Base-by-base conservation (phyloP, 2,888 invertebrate genomes). In the Cosmopolites sordidus region DNA sequence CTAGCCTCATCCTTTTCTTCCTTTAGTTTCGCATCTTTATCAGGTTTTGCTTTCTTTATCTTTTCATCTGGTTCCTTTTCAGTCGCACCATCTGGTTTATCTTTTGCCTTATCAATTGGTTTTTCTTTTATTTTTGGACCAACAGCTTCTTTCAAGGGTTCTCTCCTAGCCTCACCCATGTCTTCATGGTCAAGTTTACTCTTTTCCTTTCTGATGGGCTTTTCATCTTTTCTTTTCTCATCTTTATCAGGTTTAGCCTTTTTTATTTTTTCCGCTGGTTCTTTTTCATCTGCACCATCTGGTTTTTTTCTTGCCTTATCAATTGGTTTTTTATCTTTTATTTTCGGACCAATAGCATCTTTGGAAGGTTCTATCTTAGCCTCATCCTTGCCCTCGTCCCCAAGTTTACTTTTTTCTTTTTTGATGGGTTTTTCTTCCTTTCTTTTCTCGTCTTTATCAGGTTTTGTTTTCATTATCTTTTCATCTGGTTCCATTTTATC, bases 161-260 rank as follows among this genome's bases (percentile, higher is more conserved):
- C 37, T 45, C 9, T 14, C 11, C 15, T 18, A 15, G 8, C 43
- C 15, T 18, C 16, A 18, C n/a, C 16, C 6, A 17, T 42, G 11
- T 42, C 43, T 15, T 44, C 37, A 17, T 37, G 5, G 11, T 17
- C 12, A 39, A 9, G 37, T 33, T 16, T 27, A 33, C 5, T 14
- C n/a, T 33, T 27, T 37, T 15, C 33, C 9, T 37, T 14, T 44
- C 33, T 33, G 11, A 11, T 12, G 33, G n/a, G n/a, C n/a, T n/a
- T n/a, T 37, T n/a, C 15, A 33, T n/a, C 45, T 37, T 37, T 37
- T 16, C 38, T 33, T 44, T 39, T n/a, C 6, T 39, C 45, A 5
- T 44, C 33, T 11, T 38, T 9, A n/a, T 8, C 17, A 15, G 9
- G 8, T 42, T 45, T 15, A 11, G 45, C 14, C 11, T 1, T 38